These are phyloP conservation scores for Crotophaga sulcirostris DNA, from an alignment of 2,113 vertebrate genomes.

Conservation along the genomic window DNA sequence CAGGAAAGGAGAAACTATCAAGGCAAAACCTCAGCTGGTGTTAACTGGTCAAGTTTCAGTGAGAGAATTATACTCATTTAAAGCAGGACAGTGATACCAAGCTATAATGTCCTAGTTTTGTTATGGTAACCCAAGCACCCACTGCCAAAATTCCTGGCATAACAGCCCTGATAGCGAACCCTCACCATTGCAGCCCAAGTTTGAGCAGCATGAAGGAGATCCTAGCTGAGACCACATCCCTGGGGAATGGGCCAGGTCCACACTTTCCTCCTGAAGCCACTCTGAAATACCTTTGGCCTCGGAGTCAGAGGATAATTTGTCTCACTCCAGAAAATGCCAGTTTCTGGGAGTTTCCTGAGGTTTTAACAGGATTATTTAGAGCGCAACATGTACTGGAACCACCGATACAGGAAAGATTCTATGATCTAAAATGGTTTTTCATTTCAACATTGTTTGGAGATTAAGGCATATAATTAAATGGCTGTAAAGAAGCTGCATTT, in stretches of 20 bases:
- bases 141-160: background rate
- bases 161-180: background rate
- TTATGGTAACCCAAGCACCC: background rate
- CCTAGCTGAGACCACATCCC: accelerated
- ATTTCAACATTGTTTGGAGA: background rate
- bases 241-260: background rate
- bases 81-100: background rate
- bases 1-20: background rate
- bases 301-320: too few relatives aligned
- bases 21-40: background rate
- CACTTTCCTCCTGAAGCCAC: background rate
- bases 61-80: background rate
- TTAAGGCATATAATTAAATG: background rate
- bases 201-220: accelerated
- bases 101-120: background rate
- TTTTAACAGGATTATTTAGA: background rate
- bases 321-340: accelerated
- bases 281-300: background rate
- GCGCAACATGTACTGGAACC: background rate
- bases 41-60: too few relatives aligned
- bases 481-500: background rate
- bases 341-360: background rate
- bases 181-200: background rate
- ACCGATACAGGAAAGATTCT: background rate
- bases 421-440: background rate